These are phyloP conservation scores for Clarias magur DNA, from an alignment of 2,113 vertebrate species.

Conservation along the genomic window DNA sequence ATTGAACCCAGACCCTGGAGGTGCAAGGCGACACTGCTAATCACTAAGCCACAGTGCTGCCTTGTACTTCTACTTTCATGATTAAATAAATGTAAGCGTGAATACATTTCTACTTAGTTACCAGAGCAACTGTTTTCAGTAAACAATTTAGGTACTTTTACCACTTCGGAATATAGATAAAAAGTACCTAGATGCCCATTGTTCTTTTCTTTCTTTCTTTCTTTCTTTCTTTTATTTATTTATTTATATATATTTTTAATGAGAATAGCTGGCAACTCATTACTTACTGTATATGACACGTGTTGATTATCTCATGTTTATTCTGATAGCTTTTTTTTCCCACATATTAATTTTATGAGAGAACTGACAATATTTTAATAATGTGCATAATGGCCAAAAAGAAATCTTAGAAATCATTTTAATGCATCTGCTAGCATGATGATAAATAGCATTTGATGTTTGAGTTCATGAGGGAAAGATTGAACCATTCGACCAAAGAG, in stretches of 20 bases:
- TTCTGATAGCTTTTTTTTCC: neutral
- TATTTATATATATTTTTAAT: too few species aligned
- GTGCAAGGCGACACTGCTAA: too few species aligned
- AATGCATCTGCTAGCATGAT: neutral
- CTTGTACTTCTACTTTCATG: neutral
- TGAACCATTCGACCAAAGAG: neutral
- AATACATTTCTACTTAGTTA: neutral
- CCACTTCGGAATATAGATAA: neutral
- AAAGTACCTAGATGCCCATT: neutral
- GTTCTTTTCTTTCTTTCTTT: too few species aligned
- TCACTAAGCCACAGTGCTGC: too few species aligned
- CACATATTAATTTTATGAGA: neutral
- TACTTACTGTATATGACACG: neutral
- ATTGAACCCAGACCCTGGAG: too few species aligned
- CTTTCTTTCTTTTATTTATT: too few species aligned
- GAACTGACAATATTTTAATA: neutral
- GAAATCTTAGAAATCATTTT: conserved; percentile 3
- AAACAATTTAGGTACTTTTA: neutral
- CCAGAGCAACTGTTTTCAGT: neutral
- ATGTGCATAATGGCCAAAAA: neutral
- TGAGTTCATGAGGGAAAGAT: neutral
- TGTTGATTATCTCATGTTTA: neutral
- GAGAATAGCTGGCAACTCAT: neutral
- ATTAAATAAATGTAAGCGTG: neutral
- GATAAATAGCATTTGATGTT: neutral